phyloP scores from a whole-genome alignment of 2,113 vertebrate genomes.

The Podiceps cristatus region DNA sequence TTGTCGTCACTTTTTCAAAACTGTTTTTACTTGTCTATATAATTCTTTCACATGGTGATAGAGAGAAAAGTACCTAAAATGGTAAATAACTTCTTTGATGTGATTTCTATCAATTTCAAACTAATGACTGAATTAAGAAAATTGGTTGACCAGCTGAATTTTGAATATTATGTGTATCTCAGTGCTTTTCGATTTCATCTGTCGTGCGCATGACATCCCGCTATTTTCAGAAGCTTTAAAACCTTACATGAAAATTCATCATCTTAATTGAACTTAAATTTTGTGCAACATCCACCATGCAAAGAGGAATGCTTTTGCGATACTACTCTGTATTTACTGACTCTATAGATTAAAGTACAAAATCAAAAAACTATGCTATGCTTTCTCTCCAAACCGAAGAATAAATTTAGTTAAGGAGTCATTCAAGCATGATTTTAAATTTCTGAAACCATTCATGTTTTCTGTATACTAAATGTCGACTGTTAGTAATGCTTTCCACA shows the following conservation, averaged over 20 bases:
- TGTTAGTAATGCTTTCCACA: neutral
- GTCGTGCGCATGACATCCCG: neutral
- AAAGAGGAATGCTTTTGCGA: neutral
- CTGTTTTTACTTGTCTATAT: neutral
- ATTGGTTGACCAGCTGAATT: neutral
- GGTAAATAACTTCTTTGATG: neutral
- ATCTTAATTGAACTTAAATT: neutral
- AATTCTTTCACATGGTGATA: neutral
- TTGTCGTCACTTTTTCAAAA: neutral
- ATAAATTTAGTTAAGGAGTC: neutral
- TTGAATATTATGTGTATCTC: neutral
- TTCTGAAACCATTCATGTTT: neutral
- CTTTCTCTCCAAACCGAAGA: neutral
- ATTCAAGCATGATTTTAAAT: neutral
- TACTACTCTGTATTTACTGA: neutral
- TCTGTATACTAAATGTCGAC: neutral
- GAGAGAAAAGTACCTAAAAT: neutral
- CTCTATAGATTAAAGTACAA: neutral
- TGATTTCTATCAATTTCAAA: neutral
- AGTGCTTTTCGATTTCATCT: rapidly evolving
- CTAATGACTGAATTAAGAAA: neutral
- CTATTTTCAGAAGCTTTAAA: neutral
- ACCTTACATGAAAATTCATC: neutral
- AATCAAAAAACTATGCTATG: neutral
- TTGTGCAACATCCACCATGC: neutral